Evolutionary conservation across 2,797 vertebrate species (phyloP), one percentile per base, ranked within the genome.

Genomic region (Scarus forsteni): DNA sequence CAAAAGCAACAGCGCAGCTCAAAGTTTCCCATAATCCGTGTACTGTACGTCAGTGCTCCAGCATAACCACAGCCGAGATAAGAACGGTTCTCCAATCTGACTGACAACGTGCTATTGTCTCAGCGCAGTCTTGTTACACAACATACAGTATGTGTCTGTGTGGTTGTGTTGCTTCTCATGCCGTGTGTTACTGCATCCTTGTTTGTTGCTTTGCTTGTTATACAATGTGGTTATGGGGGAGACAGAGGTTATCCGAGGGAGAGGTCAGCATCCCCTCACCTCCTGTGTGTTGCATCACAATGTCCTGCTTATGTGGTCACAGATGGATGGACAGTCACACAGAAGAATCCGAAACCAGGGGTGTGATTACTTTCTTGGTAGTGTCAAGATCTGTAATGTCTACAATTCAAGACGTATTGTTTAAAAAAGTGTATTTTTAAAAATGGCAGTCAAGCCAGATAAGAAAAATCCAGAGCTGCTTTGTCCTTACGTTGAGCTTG

Each of bases 221-320:
- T 72, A 72, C 75, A 83, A 75, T 63, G 39, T 68, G 9, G 48
- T 77, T 64, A 65, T 51, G 43, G 50, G 35, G 40, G 44, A 55
- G 67, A 18, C 48, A 49, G 52, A 64, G 75, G 73, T 88, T 82
- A 73, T 78, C 66, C 52, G 10, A 77, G 53, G 70, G 13, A 34
- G 66, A 70, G 70, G 55, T 79, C 78, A 81, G 60, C 53, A 55
- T 79, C 62, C 18, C 54, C 63, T 67, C 39, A 70, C 50, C 58
- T 64, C 38, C 15, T 66, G 51, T 81, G 56, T 54, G 67, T 80
- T 86, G 59, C 73, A 69, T 81, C 76, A 83, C 66, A 44, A 74
- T 54, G 48, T 46, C 54, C 43, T 60, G 52, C 60, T 50, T 8
- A 42, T 68, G 70, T 69, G 65, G 70, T 66, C 48, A 16, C 64